Conservation (phyloP, 2,113 vertebrate species). For the Spilogale gracilis region DNA sequence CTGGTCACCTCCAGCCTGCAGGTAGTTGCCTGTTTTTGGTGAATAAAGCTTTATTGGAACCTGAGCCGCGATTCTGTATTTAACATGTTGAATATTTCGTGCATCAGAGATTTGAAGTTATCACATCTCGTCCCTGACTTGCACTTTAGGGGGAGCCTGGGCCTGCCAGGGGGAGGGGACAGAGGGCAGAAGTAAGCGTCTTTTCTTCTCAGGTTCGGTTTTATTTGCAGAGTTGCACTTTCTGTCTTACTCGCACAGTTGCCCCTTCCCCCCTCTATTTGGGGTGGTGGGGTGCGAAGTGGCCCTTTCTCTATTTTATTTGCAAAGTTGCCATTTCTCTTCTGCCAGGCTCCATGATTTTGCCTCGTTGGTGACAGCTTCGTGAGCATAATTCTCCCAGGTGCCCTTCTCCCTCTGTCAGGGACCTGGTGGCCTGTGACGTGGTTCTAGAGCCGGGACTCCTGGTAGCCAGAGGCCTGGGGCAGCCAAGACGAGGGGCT, state of each 20-base stretch:
- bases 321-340: neutral
- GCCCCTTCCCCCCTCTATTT: neutral
- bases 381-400: neutral
- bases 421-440: neutral
- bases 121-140: neutral
- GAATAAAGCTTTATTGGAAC: neutral
- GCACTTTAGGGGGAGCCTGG: neutral
- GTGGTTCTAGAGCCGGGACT: neutral
- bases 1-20: neutral
- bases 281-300: neutral
- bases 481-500: neutral
- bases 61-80: neutral
- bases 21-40: neutral
- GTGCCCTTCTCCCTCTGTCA: neutral
- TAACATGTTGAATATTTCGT: neutral
- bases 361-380: neutral
- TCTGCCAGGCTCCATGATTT: neutral
- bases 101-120: neutral
- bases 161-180: neutral
- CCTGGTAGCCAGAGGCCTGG: neutral
- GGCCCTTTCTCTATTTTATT: neutral
- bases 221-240: conserved; percentile 14
- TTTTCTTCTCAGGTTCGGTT: neutral
- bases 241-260: neutral
- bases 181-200: neutral